Evolutionary conservation across 2,797 vertebrate species (phyloP).

Genomic region (Geotria australis): DNA sequence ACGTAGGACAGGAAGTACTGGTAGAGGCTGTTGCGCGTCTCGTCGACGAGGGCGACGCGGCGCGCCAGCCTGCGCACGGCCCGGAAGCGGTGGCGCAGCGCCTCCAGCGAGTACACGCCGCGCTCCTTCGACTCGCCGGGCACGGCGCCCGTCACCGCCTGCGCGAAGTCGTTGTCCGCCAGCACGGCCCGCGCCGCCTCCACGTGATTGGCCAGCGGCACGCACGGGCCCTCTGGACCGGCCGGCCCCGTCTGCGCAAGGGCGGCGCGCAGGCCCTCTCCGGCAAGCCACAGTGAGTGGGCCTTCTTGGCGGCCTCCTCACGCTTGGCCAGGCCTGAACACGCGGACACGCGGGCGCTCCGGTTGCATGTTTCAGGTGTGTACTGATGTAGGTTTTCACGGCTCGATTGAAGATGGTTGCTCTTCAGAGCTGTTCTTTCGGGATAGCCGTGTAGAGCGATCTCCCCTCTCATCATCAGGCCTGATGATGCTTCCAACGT

Average conservation of each 20-base stretch:
- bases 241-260: slow-evolving; percentile 15
- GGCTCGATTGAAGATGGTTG: no score
- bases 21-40: slow-evolving; percentile 63
- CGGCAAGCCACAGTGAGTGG: slow-evolving; percentile 70
- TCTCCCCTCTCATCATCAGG: no score
- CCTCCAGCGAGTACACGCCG: slow-evolving; percentile 61
- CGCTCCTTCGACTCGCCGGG: slow-evolving; percentile 42
- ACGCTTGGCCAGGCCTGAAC: slow-evolving; percentile 40
- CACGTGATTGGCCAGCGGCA: slow-evolving; percentile 31
- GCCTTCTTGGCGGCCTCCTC: slow-evolving; percentile 64
- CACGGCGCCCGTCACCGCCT: slow-evolving; percentile 30
- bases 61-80: slow-evolving; percentile 35
- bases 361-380: no score
- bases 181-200: slow-evolving; percentile 30
- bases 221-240: slow-evolving; percentile 14
- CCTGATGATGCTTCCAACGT: no score
- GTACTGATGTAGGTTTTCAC: no score
- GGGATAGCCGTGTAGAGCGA: no score
- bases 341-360: not conserved
- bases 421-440: no score
- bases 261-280: slow-evolving; percentile 47
- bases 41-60: slow-evolving; percentile 59
- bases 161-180: slow-evolving; percentile 31
- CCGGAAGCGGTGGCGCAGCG: slow-evolving; percentile 45
- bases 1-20: slow-evolving; percentile 84